Conservation (phyloP, 2,888 invertebrate genomes). For the Dexiosoma caninum region DNA sequence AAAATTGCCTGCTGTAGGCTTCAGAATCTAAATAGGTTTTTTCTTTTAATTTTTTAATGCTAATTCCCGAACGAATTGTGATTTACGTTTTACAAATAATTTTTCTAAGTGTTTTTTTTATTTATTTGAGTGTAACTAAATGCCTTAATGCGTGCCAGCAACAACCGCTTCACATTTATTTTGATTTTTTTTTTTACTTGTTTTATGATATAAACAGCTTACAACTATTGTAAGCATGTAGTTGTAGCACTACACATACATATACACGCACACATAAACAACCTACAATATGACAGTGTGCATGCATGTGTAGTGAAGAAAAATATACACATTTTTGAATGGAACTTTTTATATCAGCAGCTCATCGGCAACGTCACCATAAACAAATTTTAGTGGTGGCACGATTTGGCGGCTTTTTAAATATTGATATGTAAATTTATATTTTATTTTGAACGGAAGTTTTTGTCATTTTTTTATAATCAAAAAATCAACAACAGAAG, state of each 20-base stretch:
- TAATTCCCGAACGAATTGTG: too few species aligned
- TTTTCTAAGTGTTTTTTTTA: slow-evolving; percentile 9
- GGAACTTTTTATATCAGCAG: slow-evolving; percentile 11
- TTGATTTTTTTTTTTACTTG: not conserved
- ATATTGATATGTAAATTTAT: slow-evolving; percentile 48
- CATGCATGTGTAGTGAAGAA: slow-evolving; percentile 1
- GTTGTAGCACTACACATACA: not conserved
- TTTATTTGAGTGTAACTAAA: slow-evolving; percentile 18
- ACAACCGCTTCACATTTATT: not conserved
- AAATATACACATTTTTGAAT: slow-evolving; percentile 34
- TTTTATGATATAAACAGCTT: slow-evolving; percentile 3
- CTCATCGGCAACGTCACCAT: not conserved
- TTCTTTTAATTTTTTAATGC: not conserved
- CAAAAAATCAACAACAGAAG: not conserved
- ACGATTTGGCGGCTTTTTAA: slow-evolving; percentile 50
- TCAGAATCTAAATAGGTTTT: not conserved
- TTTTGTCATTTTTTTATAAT: slow-evolving; percentile 29
- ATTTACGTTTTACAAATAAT: too few species aligned
- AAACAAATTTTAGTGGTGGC: slow-evolving; percentile 27
- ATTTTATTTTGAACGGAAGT: slow-evolving; percentile 51
- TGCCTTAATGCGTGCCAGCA: slow-evolving; percentile 25
- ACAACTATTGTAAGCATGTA: slow-evolving; percentile 35
- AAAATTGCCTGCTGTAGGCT: not conserved
- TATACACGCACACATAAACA: too few species aligned
- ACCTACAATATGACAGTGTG: not conserved